Evolutionary conservation across 2,797 vertebrate species (phyloP), one percentile per base, ranked within the genome.

Genomic region (Peromyscus aztecus): DNA sequence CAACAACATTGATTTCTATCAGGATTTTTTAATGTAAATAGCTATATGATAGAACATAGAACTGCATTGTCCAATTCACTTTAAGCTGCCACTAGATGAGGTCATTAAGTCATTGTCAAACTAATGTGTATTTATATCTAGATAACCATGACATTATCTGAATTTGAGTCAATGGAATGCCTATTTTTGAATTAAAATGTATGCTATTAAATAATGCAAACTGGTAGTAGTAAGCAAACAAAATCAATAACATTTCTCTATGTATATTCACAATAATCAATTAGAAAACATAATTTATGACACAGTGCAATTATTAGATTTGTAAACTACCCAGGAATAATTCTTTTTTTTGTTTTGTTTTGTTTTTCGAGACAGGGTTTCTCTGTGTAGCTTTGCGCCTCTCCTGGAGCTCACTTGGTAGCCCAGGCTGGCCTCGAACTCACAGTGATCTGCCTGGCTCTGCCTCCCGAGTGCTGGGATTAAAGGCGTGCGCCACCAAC

Each of bases 71-170:
- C 73, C 40, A 82, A 43, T 71, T 95, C 43, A 71, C 78, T 95
- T 95, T 55, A 92, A 65, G 67, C 40, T 90, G 43, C 90, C 89
- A 92, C 86, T 96, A 98, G 96, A 87, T 97, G 94, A 78, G 69
- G 67, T 96, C 52, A 94, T 90, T 96, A 97, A 92, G 75, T 97
- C 82, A 92, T 95, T 90, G 29, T 29, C 92, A 97, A 94, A 86
- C 17, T 78, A 80, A 80, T 4, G 46, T 55, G 86, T 76, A 21
- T 89, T 55, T 63, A 80, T 34, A 63, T 69, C 34, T 57, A 81
- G 59, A 94, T 6, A 93, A 95, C 7, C 40, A 71, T 61, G 49
- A 73, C 29, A 73, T 95, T 91, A 90, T 55, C 34, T 85, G 27
- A 93, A 77, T 90, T 92, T 29, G 23, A 96, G 52, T 96, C 40